A percentile compares a stretch with the other conserved stretches of the same genome.
Conservation (phyloP, 2,113 vertebrate species). For the Tyrannus savana region DNA sequence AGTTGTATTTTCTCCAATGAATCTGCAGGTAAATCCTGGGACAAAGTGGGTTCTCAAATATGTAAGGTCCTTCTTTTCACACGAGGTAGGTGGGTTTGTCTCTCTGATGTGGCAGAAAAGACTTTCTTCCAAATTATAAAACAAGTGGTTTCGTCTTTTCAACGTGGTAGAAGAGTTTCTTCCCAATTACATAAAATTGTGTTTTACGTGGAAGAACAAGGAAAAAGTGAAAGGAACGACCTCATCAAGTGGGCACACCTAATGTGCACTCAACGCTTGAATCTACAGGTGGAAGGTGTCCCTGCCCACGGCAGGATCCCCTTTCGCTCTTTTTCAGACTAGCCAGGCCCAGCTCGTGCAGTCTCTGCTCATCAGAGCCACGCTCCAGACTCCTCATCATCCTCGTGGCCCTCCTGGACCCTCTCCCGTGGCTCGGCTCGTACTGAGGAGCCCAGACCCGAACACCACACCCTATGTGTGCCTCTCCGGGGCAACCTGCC, state of each 20-base stretch:
- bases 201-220: neutral
- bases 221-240: neutral
- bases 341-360: neutral
- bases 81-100: accelerated
- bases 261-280: neutral
- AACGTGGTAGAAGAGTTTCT: too few species aligned
- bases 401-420: neutral
- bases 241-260: neutral
- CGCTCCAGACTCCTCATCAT: neutral
- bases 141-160: too few species aligned
- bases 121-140: neutral
- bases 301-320: neutral
- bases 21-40: accelerated
- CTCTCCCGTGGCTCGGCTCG: neutral
- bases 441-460: neutral
- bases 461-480: accelerated
- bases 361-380: neutral
- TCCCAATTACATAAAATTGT: neutral
- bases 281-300: neutral
- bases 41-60: neutral
- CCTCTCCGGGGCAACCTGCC: neutral
- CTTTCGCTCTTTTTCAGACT: neutral
- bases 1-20: accelerated
- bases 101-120: neutral
- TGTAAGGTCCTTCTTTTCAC: accelerated